Evolutionary conservation across 1,140 invertebrate genomes (phyloP).

Genomic region (Apis dorsata): DNA sequence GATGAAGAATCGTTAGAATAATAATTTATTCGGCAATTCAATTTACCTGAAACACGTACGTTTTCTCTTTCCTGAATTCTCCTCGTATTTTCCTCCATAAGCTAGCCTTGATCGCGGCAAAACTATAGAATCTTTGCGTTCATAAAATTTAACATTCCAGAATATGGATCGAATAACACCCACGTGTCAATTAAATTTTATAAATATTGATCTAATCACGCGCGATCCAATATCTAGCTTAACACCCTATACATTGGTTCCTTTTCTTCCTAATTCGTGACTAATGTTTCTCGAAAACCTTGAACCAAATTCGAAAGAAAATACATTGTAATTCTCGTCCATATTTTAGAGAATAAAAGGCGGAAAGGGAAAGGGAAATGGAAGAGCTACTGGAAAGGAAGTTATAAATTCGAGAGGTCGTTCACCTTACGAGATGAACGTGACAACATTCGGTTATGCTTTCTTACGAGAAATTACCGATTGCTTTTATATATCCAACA

Average conservation of each 20-base stretch:
- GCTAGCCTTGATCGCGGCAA: not conserved
- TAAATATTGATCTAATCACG: slow-evolving; percentile 43
- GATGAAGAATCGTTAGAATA: slow-evolving; percentile 3
- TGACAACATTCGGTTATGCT: slow-evolving; percentile 2
- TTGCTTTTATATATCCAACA: too few relatives aligned
- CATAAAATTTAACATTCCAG: slow-evolving; percentile 38
- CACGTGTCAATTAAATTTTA: slow-evolving; percentile 46
- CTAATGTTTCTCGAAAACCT: not conserved
- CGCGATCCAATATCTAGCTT: slow-evolving; percentile 13
- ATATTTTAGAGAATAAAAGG: not conserved
- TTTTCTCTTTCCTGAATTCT: slow-evolving; percentile 7
- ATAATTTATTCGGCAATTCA: slow-evolving; percentile 25
- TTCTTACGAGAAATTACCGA: not conserved
- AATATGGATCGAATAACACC: slow-evolving; percentile 11
- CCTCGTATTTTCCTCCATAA: not conserved
- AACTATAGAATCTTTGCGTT: slow-evolving; percentile 34
- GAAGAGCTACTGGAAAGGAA: slow-evolving; percentile 42
- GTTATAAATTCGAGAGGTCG: slow-evolving; percentile 40
- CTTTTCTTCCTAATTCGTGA: not conserved
- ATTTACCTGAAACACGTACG: not conserved
- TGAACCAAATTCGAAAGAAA: not conserved
- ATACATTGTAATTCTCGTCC: slow-evolving; percentile 11
- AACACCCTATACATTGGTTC: not conserved
- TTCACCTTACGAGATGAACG: slow-evolving; percentile 1
- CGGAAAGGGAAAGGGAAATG: not conserved